phyloP scores from a whole-genome alignment of 2,797 vertebrate genomes.

The Antennarius maculatus region DNA sequence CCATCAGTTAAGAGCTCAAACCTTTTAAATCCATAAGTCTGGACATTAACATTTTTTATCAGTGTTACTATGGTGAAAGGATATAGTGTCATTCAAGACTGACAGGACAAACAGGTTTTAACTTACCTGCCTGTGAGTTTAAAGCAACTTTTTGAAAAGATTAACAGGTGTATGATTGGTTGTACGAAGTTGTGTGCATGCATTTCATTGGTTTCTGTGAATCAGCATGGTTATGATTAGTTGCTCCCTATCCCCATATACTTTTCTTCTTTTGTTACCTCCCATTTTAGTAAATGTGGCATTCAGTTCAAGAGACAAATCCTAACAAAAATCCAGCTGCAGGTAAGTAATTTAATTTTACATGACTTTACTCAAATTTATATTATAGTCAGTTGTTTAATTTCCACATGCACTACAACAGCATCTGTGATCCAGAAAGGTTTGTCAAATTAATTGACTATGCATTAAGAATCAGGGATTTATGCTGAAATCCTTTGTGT shows the following conservation, averaged over 20 bases:
- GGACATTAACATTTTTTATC: too few relatives aligned
- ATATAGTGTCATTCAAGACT: background rate
- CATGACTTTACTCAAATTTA: background rate
- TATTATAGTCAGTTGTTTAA: background rate
- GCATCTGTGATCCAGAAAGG: background rate
- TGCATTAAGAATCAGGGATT: background rate
- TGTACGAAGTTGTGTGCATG: background rate
- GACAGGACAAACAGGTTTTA: background rate
- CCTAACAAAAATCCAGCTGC: background rate
- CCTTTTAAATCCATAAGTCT: background rate
- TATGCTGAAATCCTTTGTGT: background rate
- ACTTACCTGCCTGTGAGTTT: conserved; percentile 54
- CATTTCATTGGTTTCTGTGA: too few relatives aligned
- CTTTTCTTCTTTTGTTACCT: conserved; percentile 14
- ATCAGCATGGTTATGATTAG: too few relatives aligned
- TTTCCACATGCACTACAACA: background rate
- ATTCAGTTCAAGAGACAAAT: conserved; percentile 55
- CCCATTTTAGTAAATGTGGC: conserved; percentile 1
- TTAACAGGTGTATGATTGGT: conserved; percentile 38
- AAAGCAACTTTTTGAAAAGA: conserved; percentile 27
- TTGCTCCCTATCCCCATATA: too few relatives aligned
- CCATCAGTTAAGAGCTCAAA: too few relatives aligned
- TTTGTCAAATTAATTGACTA: background rate
- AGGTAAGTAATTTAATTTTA: conserved; percentile 32
- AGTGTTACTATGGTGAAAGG: too few relatives aligned